Base-by-base conservation (phyloP, 2,113 vertebrate genomes). In the Antechinus stuartii region DNA sequence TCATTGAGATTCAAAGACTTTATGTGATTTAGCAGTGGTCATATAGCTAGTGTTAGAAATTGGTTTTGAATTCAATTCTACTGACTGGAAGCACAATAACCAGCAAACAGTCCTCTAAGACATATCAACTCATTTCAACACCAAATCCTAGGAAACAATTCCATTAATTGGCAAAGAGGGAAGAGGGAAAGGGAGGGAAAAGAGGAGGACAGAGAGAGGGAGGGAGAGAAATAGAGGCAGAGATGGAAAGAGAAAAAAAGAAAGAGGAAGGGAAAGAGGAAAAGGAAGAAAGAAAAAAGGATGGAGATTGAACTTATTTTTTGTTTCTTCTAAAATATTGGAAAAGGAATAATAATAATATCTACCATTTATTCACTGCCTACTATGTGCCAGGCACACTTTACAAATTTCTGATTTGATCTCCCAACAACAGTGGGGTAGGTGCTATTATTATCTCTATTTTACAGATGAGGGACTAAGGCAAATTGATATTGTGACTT, bases 301-400 rank as follows among this genome's bases (percentile, higher is more conserved):
- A 30, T 50, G 11, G 30, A 93, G 91, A 53, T 93, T 97, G 97
- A 97, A 97, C 97, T 98, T 97, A 97, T 97, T 97, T 97, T 96
- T 97, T 94, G 90, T 90, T 95, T 96, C 93, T 97, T 97, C 96
- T 95, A 97, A 97, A 96, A 61, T 94, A 92, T 95, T 97, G 96
- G 95, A 97, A 57, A 84, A 91, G 54, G 3, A 19, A 54, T 54
- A 54, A 22, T 54, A 54, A 19, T 54, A 54, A 54, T 22, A 54
- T 11, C 50, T 52, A 52, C 50, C 9, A 52, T 52, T 52, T 52
- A 52, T 52, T 52, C 50, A 52, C 50, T 52, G 50, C 9, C 6
- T 52, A 52, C 50, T 55, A 55, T 55, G 22, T 55, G 54, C 54
- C 54, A 55, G 54, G 54, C 19, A 55, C 54, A 55, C 22, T 55